Evolutionary conservation across 2,113 vertebrate species (phyloP).

Genomic region (Mustela nigripes): DNA sequence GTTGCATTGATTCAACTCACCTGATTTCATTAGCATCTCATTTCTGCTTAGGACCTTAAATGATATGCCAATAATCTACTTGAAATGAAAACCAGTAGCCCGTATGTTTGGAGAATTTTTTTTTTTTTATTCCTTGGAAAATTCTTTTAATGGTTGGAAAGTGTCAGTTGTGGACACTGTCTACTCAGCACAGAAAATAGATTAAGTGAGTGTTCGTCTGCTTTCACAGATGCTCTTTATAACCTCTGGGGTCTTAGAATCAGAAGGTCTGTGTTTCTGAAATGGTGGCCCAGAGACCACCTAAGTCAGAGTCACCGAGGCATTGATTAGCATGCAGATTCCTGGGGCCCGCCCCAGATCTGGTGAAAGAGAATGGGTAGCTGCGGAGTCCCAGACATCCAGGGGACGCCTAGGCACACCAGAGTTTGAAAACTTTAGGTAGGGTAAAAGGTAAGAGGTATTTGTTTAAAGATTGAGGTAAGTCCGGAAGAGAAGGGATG

Average conservation of each 20-base stretch:
- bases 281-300: background rate
- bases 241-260: background rate
- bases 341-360: background rate
- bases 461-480: constrained; percentile 27
- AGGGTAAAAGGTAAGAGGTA: background rate
- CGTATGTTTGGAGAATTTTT: constrained; percentile 39
- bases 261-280: constrained; percentile 2
- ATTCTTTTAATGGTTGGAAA: constrained; percentile 58
- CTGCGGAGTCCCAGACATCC: background rate
- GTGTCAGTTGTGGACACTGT: constrained; percentile 12
- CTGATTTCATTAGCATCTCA: constrained; percentile 61
- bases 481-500: background rate
- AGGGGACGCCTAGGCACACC: background rate
- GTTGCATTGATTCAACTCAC: constrained; percentile 46
- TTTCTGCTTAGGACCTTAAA: constrained; percentile 49
- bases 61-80: constrained; percentile 40
- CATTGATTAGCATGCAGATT: background rate
- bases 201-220: background rate
- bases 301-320: background rate
- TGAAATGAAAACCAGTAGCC: constrained; percentile 58
- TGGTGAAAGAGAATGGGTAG: background rate
- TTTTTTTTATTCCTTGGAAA: constrained; percentile 44
- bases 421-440: background rate
- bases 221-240: constrained; percentile 40
- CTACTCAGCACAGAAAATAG: background rate